Evolutionary conservation across 2,888 invertebrate species (phyloP), one percentile per base, ranked within the genome.

Genomic region (Melieria crassipennis): DNA sequence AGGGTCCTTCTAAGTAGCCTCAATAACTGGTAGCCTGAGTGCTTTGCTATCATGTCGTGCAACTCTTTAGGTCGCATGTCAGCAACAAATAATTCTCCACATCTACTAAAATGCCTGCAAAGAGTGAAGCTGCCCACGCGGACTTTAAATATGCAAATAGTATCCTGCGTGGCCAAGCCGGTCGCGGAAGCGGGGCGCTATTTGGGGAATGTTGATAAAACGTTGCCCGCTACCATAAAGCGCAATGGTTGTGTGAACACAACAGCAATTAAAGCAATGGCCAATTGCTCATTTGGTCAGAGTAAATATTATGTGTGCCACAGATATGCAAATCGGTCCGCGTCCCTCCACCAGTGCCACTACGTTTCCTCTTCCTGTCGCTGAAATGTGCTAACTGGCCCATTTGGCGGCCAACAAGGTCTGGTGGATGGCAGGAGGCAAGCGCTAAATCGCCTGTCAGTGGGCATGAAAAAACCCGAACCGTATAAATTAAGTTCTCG

Each of bases 381-480:
- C 55, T 52, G 43, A 65, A 65, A 45, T 65, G 64, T 65, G 64
- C 45, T 65, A 55, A 65, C 64, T 13, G 64, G 52, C 45, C n/a
- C 64, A 55, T 65, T 65, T 65, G 64, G 64, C 64, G 55, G 43
- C 45, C 3, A 65, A 65, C 42, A 11, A 10, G 50, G 30, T 30
- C 30, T 30, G 30, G n/a, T 30, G 42, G 52, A n/a, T 13, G 4
- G 63, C 13, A 13, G 16, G n/a, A 10, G 64, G 4, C 56, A n/a
- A 50, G 70, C 50, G 69, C 73, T 75, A 74, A 75, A 73, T 64
- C 76, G 78, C 67, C 78, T 83, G 80, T 83, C 82, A 82, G 68
- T 69, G 79, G 79, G 80, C 82, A 83, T 82, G 83, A 83, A 82
- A 82, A 82, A 77, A 76, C 77, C 76, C 78, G 78, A 79, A 82